Evolutionary conservation across 2,797 vertebrate genomes (phyloP), one percentile per base, ranked within the genome.

Genomic region (Epinephelus malabaricus): DNA sequence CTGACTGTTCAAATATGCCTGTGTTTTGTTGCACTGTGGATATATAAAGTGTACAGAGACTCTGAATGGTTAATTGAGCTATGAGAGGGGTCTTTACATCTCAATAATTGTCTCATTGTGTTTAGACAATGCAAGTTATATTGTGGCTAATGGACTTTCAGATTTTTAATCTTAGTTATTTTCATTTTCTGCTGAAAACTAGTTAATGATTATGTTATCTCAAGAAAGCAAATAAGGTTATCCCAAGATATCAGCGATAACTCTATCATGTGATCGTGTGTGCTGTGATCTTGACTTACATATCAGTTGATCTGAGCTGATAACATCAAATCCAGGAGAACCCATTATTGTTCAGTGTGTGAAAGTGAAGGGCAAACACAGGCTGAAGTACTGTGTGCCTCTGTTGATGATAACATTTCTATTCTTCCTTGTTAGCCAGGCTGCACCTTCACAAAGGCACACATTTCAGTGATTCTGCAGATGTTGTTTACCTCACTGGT

Each of bases 341-440:
- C 19, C 21, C 17, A 19, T 45, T 56, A 38, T 21, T 54, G 55
- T 45, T 53, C 25, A 58, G 5, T 60, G 59, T 5, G 46, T 45
- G 40, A 59, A 53, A n/a, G 43, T 15, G 45, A 81, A 71, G 64
- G 1, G 17, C 62, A 78, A 63, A 78, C 65, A 78, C 3, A 34
- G 62, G 54, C 27, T 50, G 18, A 46, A 13, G 23, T 40, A n/a
- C 21, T 67, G 70, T 73, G 25, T 55, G 34, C 47, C 73, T 51
- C 55, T 43, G n/a, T 23, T 45, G 9, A n/a, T 70, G 66, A 74
- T 49, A 61, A 73, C 34, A 40, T 49, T 67, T 14, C 40, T 23
- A 10, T 60, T 65, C 30, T 45, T 60, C 11, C 51, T 58, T 56
- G 58, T 69, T 23, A 21, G 54, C 19, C 21, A 27, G 19, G 40